Evolutionary conservation across 2,888 invertebrate species (phyloP).

Genomic region (Phasia obesa): DNA sequence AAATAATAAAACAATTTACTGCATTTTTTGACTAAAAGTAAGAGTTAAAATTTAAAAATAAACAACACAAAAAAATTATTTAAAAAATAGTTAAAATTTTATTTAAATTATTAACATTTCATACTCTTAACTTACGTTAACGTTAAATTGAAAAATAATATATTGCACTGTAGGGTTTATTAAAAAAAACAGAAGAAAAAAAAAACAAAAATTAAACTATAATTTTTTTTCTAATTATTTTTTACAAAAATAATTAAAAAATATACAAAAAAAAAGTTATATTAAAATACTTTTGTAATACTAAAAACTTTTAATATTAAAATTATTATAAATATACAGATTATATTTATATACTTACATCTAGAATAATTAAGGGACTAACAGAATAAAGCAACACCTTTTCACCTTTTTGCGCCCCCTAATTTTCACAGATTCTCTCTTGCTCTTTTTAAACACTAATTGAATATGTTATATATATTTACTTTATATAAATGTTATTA

Average conservation of each 20-base stretch:
- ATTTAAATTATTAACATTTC: constrained; percentile 30
- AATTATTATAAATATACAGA: constrained; percentile 22
- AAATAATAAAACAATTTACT: constrained; percentile 33
- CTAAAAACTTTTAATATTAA: constrained; percentile 47
- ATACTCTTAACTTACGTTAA: constrained; percentile 23
- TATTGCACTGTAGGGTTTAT: constrained; percentile 21
- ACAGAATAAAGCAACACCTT: constrained; percentile 48
- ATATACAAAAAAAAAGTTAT: not conserved
- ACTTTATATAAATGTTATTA: constrained; percentile 65
- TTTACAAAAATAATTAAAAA: constrained; percentile 24
- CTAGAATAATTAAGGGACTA: constrained; percentile 53
- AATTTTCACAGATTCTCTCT: constrained; percentile 39
- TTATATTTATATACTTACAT: constrained; percentile 47
- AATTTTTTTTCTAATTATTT: constrained; percentile 7
- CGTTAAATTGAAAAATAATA: constrained; percentile 42
- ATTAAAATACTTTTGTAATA: constrained; percentile 35
- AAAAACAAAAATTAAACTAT: constrained; percentile 14
- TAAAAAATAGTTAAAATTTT: constrained; percentile 21
- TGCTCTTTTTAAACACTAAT: constrained; percentile 39
- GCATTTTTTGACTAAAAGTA: not conserved
- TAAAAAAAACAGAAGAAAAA: constrained; percentile 33
- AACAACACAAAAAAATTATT: not conserved
- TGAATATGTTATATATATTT: constrained; percentile 51
- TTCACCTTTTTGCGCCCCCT: constrained; percentile 23
- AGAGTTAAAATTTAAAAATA: not conserved